Conservation (phyloP, 1,140 invertebrate species). For the Dendroctonus ponderosae region DNA sequence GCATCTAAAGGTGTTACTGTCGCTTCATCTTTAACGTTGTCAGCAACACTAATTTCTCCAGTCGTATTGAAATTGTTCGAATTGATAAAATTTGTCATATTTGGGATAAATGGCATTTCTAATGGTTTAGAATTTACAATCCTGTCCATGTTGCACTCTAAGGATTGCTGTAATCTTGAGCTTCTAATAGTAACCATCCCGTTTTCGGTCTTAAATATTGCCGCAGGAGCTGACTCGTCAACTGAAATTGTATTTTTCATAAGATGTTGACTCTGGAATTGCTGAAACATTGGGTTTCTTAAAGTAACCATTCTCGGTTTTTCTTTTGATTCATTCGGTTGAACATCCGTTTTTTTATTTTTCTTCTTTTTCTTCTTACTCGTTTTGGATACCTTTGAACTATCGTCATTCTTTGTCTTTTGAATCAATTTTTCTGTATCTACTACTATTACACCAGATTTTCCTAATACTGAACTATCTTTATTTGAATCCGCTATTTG, state of each 20-base stretch:
- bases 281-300: conserved; percentile 70
- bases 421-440: conserved; percentile 60
- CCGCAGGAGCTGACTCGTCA: conserved; percentile 54
- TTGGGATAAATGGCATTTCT: conserved; percentile 32
- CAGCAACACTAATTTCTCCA: neutral
- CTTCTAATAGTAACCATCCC: conserved; percentile 81
- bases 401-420: conserved; percentile 29
- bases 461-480: conserved; percentile 42
- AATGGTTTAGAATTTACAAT: conserved; percentile 9
- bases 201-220: conserved; percentile 69
- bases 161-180: conserved; percentile 52
- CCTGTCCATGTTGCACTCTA: conserved; percentile 35
- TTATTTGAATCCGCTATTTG: conserved; percentile 46
- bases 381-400: conserved; percentile 34
- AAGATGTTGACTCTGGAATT: conserved; percentile 35
- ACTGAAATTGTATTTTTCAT: conserved; percentile 26
- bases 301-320: conserved; percentile 67
- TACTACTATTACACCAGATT: conserved; percentile 64
- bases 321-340: conserved; percentile 56
- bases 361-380: conserved; percentile 63
- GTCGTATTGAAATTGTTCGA: conserved; percentile 11
- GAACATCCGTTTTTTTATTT: conserved; percentile 50
- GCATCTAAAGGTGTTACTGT: conserved; percentile 40
- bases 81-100: conserved; percentile 33
- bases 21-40: conserved; percentile 3